These are phyloP conservation scores for Hirtodrosophila confusa DNA, from an alignment of 2,888 invertebrate genomes.

Conservation along the genomic window DNA sequence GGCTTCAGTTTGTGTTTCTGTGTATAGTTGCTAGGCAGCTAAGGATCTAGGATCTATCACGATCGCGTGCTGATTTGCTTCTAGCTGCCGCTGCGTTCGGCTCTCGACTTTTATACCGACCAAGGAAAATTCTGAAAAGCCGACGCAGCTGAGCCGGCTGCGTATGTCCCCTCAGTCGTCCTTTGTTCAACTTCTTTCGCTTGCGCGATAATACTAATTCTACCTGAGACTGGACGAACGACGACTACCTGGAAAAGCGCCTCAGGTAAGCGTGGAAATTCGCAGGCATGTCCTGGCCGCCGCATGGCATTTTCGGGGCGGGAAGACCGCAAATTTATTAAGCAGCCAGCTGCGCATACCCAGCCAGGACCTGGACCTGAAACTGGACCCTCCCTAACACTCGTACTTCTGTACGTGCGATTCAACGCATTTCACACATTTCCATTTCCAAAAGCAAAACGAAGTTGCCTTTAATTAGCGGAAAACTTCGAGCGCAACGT, in stretches of 20 bases:
- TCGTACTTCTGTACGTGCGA: slow-evolving; percentile 54
- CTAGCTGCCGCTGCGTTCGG: slow-evolving; percentile 51
- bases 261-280: slow-evolving; percentile 63
- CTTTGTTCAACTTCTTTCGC: slow-evolving; percentile 10
- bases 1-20: slow-evolving; percentile 11
- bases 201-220: slow-evolving; percentile 15
- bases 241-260: slow-evolving; percentile 58
- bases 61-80: slow-evolving; percentile 68
- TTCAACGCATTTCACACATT: slow-evolving; percentile 62
- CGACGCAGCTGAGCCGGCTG: slow-evolving; percentile 54
- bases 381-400: neutral
- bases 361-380: slow-evolving; percentile 10
- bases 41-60: slow-evolving; percentile 80
- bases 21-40: slow-evolving; percentile 51
- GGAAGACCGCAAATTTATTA: slow-evolving; percentile 80
- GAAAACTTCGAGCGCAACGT: slow-evolving; percentile 59
- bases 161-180: slow-evolving; percentile 20
- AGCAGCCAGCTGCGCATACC: slow-evolving; percentile 62
- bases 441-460: neutral
- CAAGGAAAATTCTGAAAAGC: slow-evolving; percentile 19
- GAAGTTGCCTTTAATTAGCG: slow-evolving; percentile 57
- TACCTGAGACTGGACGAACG: slow-evolving; percentile 28
- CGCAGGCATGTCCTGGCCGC: slow-evolving; percentile 44
- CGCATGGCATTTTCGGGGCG: slow-evolving; percentile 59
- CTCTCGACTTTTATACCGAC: slow-evolving; percentile 51